Conservation (phyloP, 2,797 vertebrate genomes). For the Capromys pilorides region DNA sequence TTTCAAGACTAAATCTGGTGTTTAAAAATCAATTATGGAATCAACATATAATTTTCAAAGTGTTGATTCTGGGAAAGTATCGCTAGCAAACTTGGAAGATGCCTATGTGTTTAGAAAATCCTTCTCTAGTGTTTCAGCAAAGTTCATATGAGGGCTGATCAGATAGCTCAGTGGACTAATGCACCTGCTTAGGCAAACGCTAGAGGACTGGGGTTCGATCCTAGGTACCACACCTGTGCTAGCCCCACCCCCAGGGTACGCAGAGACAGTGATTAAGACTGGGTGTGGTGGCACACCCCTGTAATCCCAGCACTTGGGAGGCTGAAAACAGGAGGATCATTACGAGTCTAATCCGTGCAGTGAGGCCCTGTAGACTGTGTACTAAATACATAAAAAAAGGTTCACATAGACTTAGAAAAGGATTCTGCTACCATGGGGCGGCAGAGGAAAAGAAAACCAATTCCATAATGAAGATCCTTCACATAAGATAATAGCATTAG, state of each 20-base stretch:
- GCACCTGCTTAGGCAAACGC: no score
- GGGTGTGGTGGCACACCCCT: no score
- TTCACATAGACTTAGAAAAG: background rate
- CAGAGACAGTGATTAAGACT: no score
- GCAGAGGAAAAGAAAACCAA: slow-evolving; percentile 22
- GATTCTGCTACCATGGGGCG: background rate
- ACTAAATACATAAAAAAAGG: background rate
- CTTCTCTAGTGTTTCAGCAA: background rate
- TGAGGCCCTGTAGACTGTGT: no score
- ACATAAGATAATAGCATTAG: background rate
- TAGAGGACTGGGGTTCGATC: no score
- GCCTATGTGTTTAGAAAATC: background rate
- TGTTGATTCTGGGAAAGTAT: background rate
- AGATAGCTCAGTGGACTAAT: no score
- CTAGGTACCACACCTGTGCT: no score
- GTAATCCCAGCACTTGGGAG: no score
- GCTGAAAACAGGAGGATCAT: no score
- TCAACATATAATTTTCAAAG: slow-evolving; percentile 1
- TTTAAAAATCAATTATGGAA: slow-evolving; percentile 1
- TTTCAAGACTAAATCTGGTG: slow-evolving; percentile 23
- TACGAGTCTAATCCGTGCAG: no score
- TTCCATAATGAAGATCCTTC: slow-evolving; percentile 36
- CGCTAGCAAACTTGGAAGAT: background rate
- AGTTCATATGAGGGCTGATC: background rate
- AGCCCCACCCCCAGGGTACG: no score